phyloP scores from a whole-genome alignment of 2,797 vertebrate genomes.

The Amniataba percoides region DNA sequence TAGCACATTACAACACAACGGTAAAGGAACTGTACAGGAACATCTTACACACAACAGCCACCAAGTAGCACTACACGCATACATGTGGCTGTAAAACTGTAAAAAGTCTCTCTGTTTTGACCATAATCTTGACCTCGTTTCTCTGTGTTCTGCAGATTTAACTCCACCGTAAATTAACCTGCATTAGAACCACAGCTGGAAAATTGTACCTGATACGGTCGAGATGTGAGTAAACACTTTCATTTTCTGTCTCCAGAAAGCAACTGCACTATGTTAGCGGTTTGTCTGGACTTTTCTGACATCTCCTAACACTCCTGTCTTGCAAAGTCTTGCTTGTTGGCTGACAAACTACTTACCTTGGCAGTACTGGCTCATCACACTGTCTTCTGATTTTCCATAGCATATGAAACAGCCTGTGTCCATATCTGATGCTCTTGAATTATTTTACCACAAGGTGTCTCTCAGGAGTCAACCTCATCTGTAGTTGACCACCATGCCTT shows the following conservation, averaged over 20 bases:
- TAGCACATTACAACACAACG: background rate
- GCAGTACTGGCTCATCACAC: background rate
- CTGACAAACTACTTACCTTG: constrained; percentile 16
- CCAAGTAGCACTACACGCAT: background rate
- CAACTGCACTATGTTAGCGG: background rate
- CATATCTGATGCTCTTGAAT: constrained; percentile 7
- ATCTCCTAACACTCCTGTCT: background rate
- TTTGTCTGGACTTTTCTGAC: constrained; percentile 33
- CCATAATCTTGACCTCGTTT: background rate
- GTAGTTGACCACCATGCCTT: background rate
- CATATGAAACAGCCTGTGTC: background rate
- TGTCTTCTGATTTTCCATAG: constrained; percentile 26
- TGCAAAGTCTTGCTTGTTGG: constrained; percentile 28
- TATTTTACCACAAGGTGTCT: constrained; percentile 62
- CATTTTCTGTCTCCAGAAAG: constrained; percentile 1
- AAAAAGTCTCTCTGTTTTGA: constrained; percentile 3
- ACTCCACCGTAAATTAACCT: background rate
- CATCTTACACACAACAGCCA: background rate
- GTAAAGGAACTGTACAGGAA: background rate
- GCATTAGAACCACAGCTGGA: constrained; percentile 26
- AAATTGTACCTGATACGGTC: background rate
- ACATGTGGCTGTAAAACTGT: background rate
- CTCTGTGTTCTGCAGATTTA: constrained; percentile 13
- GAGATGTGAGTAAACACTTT: background rate
- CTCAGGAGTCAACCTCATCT: constrained; percentile 24